These are phyloP conservation scores for Halocaridina rubra DNA, from an alignment of 2,888 invertebrate species.

Conservation along the genomic window DNA sequence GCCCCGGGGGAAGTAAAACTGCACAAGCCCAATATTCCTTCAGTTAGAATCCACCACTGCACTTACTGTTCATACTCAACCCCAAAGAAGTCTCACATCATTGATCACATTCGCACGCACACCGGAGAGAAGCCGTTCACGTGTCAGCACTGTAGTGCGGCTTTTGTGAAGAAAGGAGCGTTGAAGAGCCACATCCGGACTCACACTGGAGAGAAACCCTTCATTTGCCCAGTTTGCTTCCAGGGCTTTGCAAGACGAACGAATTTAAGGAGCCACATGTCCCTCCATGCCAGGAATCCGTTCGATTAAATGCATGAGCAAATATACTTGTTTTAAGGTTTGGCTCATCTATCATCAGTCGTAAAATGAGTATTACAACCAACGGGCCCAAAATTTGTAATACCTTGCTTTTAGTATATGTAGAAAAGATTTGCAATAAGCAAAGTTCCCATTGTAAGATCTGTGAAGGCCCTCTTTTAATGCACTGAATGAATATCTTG, in stretches of 20 bases:
- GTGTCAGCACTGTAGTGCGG: neutral
- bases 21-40: neutral
- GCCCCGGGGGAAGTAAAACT: neutral
- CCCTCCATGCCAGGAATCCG: too few species aligned
- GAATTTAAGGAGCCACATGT: neutral
- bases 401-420: too few species aligned
- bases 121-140: slow-evolving; percentile 19
- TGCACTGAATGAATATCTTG: too few species aligned
- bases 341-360: too few species aligned
- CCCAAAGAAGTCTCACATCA: slow-evolving; percentile 22
- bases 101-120: slow-evolving; percentile 17
- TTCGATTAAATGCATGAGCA: too few species aligned
- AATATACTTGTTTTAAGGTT: too few species aligned
- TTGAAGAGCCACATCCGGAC: slow-evolving; percentile 52
- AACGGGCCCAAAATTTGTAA: too few species aligned
- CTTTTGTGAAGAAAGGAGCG: slow-evolving; percentile 29
- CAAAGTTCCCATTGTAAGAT: too few species aligned
- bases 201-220: slow-evolving; percentile 23
- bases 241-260: neutral
- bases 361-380: too few species aligned
- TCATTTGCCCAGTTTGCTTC: neutral
- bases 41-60: slow-evolving; percentile 12
- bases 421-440: too few species aligned
- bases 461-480: too few species aligned
- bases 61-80: slow-evolving; percentile 32